These are phyloP conservation scores for Temnothorax unifasciatus DNA, from an alignment of 2,888 invertebrate genomes.

Conservation along the genomic window DNA sequence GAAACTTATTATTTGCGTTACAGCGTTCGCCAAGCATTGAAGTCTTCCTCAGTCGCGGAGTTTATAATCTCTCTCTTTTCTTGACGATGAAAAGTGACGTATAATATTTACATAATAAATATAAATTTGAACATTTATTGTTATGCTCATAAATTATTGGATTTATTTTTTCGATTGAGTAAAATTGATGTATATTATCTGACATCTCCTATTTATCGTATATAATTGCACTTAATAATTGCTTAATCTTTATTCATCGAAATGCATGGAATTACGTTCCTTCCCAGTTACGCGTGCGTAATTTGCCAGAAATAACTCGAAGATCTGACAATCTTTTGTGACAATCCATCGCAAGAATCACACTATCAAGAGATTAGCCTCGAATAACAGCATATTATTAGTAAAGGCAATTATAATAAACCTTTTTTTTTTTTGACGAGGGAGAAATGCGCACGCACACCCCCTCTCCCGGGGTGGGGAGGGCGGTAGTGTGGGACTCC, in stretches of 20 bases:
- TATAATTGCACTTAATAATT: background rate
- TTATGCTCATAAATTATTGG: background rate
- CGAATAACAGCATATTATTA: background rate
- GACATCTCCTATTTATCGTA: background rate
- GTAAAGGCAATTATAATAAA: background rate
- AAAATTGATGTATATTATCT: background rate
- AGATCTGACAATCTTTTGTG: background rate
- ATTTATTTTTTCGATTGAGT: background rate
- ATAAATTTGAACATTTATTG: background rate
- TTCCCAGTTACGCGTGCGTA: background rate
- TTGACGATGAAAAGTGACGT: background rate
- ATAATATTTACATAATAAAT: background rate
- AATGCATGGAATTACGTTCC: background rate
- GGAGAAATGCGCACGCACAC: too few relatives aligned
- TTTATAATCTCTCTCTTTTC: conserved; percentile 30
- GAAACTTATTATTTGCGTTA: conserved; percentile 24
- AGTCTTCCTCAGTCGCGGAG: conserved; percentile 24
- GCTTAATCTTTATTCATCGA: background rate
- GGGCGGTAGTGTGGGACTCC: too few relatives aligned
- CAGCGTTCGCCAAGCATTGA: conserved; percentile 42
- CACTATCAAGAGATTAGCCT: background rate
- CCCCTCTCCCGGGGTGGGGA: too few relatives aligned
- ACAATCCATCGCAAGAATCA: background rate
- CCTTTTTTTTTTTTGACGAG: too few relatives aligned
- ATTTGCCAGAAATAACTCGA: background rate